Percentiles rank a stretch among this genome's conserved stretches.
Evolutionary conservation across 2,888 invertebrate species (phyloP).

Genomic region (Cremastobaeus sp.): DNA sequence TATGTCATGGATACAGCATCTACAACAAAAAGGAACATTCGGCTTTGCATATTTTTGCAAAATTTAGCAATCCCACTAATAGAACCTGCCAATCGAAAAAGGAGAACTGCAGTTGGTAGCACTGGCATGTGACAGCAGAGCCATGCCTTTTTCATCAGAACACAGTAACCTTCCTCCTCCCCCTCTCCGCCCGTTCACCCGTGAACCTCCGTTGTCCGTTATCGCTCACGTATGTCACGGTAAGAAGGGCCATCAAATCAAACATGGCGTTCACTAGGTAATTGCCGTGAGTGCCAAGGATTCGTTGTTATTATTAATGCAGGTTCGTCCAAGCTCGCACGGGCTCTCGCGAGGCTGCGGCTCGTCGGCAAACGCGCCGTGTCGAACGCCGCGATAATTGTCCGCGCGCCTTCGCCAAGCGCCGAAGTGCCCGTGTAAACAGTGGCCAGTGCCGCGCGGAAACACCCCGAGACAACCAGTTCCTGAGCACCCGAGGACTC

Average conservation of each 20-base stretch:
- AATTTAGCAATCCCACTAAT: too few relatives aligned
- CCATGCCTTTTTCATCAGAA: constrained; percentile 13
- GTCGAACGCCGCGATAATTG: constrained; percentile 59
- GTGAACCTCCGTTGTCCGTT: constrained; percentile 25
- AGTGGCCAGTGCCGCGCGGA: constrained; percentile 72
- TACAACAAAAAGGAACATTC: too few relatives aligned
- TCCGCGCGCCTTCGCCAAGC: constrained; percentile 34
- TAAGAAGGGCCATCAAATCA: constrained; percentile 69
- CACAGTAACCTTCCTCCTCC: neutral
- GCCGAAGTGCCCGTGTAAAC: constrained; percentile 69
- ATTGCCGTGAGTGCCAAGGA: constrained; percentile 71
- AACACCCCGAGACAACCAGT: constrained; percentile 68
- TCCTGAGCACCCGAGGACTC: too few relatives aligned
- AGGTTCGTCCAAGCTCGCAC: constrained; percentile 67
- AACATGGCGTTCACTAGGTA: constrained; percentile 77
- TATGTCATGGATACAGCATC: too few relatives aligned
- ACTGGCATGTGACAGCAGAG: neutral
- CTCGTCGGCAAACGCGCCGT: constrained; percentile 68
- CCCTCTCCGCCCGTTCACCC: constrained; percentile 7
- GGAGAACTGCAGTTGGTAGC: neutral
- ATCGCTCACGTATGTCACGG: constrained; percentile 63
- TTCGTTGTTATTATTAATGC: constrained; percentile 69
- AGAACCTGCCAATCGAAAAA: too few relatives aligned
- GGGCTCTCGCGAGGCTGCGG: constrained; percentile 66
- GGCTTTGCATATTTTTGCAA: too few relatives aligned